Conservation (phyloP, 2,113 vertebrate genomes). For the Siniperca chuatsi region DNA sequence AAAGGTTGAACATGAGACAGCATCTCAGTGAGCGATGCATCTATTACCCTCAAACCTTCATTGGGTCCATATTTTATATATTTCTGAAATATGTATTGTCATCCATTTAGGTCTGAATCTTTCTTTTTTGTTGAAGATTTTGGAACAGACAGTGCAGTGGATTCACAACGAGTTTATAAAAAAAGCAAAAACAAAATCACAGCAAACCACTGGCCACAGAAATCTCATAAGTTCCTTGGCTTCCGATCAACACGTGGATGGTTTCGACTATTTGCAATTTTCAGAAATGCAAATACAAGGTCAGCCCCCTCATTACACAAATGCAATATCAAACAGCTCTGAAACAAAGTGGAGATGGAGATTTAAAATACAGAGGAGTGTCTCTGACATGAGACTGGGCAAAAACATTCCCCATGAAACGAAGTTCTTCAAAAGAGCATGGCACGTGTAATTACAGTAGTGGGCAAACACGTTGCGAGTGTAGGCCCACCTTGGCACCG, state of each 20-base stretch:
- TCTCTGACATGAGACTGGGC: slow-evolving; percentile 14
- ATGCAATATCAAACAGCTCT: slow-evolving; percentile 61
- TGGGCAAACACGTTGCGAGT: slow-evolving; percentile 31
- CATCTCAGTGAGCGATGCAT: slow-evolving; percentile 27
- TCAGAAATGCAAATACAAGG: slow-evolving; percentile 63
- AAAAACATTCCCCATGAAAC: slow-evolving; percentile 48
- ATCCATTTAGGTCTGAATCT: slow-evolving; percentile 26
- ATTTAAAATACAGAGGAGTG: slow-evolving; percentile 51
- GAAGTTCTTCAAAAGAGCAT: slow-evolving; percentile 48
- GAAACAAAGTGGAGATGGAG: slow-evolving; percentile 52
- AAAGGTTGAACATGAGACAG: slow-evolving; percentile 32
- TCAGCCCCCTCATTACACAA: slow-evolving; percentile 61
- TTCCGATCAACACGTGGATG: slow-evolving; percentile 33
- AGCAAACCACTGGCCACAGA: slow-evolving; percentile 22
- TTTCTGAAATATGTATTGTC: slow-evolving; percentile 27
- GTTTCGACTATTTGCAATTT: slow-evolving; percentile 58
- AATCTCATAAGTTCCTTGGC: slow-evolving; percentile 41
- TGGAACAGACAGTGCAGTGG: slow-evolving; percentile 8
- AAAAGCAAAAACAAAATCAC: neutral
- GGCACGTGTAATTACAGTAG: slow-evolving; percentile 57
- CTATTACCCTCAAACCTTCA: slow-evolving; percentile 23
- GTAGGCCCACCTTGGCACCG: slow-evolving; percentile 35
- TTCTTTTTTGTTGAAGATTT: slow-evolving; percentile 19
- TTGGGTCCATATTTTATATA: slow-evolving; percentile 36
- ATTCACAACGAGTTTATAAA: slow-evolving; percentile 22